Evolutionary conservation across 2,797 vertebrate genomes (phyloP).

Genomic region (Ciconia nigra): DNA sequence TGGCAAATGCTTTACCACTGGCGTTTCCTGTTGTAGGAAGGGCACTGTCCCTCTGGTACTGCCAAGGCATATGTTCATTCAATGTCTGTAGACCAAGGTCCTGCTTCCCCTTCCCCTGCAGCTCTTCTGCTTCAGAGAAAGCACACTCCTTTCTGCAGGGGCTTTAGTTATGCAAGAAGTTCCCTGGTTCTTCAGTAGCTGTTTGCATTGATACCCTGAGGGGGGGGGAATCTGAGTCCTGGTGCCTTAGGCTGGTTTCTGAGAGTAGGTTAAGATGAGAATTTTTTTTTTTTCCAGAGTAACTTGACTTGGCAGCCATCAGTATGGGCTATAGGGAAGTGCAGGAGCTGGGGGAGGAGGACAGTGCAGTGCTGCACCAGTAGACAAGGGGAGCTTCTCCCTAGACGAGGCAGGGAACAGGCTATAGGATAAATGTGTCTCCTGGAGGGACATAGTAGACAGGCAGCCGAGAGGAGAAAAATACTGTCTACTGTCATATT

Average conservation of each 20-base stretch:
- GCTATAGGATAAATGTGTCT: not conserved
- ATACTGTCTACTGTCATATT: not conserved
- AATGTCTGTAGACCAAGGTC: not conserved
- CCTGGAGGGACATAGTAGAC: not conserved
- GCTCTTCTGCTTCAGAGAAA: constrained; percentile 31
- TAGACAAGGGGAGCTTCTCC: not conserved
- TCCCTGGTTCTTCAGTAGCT: not conserved
- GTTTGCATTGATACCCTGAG: not conserved
- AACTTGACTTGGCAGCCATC: not conserved
- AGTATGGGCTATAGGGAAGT: not conserved
- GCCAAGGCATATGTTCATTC: not conserved
- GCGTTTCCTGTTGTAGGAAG: not conserved
- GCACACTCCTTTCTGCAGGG: not conserved
- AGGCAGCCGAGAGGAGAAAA: not conserved
- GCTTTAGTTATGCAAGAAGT: not conserved
- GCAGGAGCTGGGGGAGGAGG: not conserved
- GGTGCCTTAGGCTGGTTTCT: not conserved
- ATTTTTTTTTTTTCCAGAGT: not conserved
- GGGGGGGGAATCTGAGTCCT: not conserved
- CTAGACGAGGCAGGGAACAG: not conserved
- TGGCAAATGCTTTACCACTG: not conserved
- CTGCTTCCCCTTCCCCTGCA: not conserved
- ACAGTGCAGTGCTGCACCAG: not conserved
- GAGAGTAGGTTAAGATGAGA: not conserved
- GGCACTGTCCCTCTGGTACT: not conserved